Evolutionary conservation across 2,113 vertebrate species (phyloP), one percentile per base, ranked within the genome.

Genomic region (Isichthys henryi): DNA sequence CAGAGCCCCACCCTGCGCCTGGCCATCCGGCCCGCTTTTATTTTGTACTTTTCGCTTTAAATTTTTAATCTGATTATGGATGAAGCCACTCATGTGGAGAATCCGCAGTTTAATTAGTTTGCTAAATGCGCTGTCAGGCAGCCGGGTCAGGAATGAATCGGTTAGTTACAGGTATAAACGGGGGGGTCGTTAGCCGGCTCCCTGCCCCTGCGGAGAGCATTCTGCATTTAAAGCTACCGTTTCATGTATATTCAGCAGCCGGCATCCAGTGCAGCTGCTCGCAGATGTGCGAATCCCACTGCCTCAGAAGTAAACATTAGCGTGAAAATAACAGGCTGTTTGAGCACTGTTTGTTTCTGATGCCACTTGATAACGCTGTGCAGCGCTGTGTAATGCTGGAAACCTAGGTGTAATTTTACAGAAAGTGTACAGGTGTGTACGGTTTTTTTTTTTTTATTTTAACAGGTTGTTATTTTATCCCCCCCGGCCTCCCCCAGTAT

Each of bases 1-100:
- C 89, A 92, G 77, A 92, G 87, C 93, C 91, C 88, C 70, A 89
- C 56, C 43, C 88, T 84, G 56, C 58, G 39, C 39, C 1, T 2
- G 46, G 88, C 48, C 89, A 90, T 85, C 43, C 49, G 85, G 88
- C 89, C 88, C 86, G 89, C 80, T 45, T 58, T 85, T 58, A 48
- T 77, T 88, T 53, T 77, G 77, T 70, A 48, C n/a, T 49, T 89
- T 89, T 56, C 8, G 35, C 74, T 82, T 49, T 19, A 80, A 80
- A 80, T 50, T 86, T 86, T 86, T 86, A 50, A 86, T 86, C 23
- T 80, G 74, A 43, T 86, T 86, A 86, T 15, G 45, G 23, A 85
- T 85, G 46, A 85, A 86, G 45, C 83, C n/a, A 23, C 46, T 49
- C 48, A 27, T 23, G n/a, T 50, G 23, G n/a, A 15, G 83, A 50